phyloP scores from a whole-genome alignment of 92 coral and sea anemone species.

The Siderastrea siderea region DNA sequence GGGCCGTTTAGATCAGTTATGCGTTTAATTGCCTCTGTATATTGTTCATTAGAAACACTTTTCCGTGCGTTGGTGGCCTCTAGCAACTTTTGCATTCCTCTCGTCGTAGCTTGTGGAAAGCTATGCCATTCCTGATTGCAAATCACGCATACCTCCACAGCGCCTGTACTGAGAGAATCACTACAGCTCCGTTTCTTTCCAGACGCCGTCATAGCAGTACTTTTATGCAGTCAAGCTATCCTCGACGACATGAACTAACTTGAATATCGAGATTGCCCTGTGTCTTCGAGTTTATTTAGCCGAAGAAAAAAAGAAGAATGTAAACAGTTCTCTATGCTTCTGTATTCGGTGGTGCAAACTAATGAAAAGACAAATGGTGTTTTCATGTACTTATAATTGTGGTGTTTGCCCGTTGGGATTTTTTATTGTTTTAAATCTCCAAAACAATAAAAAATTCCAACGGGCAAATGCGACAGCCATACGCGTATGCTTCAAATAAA shows the following conservation, averaged over 20 bases:
- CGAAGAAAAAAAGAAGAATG: background rate
- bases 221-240: background rate
- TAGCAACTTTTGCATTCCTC: background rate
- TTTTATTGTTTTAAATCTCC: too few species aligned
- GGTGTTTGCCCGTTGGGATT: too few species aligned
- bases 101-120: background rate
- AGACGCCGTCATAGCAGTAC: background rate
- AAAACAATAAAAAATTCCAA: background rate
- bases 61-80: background rate
- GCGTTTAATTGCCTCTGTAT: slow-evolving; percentile 45
- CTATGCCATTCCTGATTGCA: slow-evolving; percentile 4
- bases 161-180: background rate
- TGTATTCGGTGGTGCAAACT: too few species aligned
- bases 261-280: background rate
- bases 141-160: slow-evolving; percentile 4
- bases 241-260: background rate
- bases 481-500: background rate
- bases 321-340: too few species aligned
- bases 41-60: slow-evolving; percentile 8
- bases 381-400: too few species aligned
- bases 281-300: background rate
- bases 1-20: background rate
- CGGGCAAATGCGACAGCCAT: background rate
- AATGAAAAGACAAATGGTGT: too few species aligned
- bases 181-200: slow-evolving; percentile 2